Percentiles rank a stretch among this genome's conserved stretches.
Evolutionary conservation across 2,888 invertebrate genomes (phyloP).

Genomic region (Melieria omissa): DNA sequence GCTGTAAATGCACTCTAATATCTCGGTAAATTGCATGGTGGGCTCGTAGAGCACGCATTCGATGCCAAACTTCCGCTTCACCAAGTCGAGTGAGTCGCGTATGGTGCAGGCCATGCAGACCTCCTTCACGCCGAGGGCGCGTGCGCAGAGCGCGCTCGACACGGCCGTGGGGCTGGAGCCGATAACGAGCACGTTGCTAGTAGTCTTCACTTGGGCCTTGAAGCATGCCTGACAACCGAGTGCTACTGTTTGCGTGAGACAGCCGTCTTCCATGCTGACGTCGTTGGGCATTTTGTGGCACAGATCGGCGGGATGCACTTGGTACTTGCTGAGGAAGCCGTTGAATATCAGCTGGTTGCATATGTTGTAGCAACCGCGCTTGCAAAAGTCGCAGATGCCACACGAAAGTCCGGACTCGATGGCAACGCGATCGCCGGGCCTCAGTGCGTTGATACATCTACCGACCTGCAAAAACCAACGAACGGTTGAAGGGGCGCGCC

Average conservation of each 20-base stretch:
- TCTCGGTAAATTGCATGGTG: constrained; percentile 43
- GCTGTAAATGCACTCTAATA: constrained; percentile 49
- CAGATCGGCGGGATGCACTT: constrained; percentile 57
- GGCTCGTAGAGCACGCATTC: constrained; percentile 47
- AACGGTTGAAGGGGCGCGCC: background rate
- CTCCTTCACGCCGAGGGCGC: constrained; percentile 55
- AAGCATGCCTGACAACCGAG: constrained; percentile 58
- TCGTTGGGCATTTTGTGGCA: constrained; percentile 56
- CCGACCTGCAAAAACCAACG: constrained; percentile 66
- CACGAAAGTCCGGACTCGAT: constrained; percentile 94
- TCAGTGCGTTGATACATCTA: constrained; percentile 72
- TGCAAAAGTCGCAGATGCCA: constrained; percentile 84
- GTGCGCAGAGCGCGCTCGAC: constrained; percentile 55
- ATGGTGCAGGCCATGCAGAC: constrained; percentile 52
- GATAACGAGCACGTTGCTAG: constrained; percentile 56
- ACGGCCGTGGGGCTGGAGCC: constrained; percentile 57
- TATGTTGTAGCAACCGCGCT: constrained; percentile 64
- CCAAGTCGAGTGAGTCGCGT: constrained; percentile 42
- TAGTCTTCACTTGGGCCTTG: constrained; percentile 52
- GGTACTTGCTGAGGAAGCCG: constrained; percentile 55
- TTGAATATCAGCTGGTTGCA: constrained; percentile 54
- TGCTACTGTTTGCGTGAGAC: constrained; percentile 55
- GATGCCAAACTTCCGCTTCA: constrained; percentile 50
- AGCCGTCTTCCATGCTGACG: constrained; percentile 53
- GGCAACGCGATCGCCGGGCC: constrained; percentile 88